Evolutionary conservation across 1,140 invertebrate species (phyloP), one percentile per base, ranked within the genome.

Genomic region (Eciton burchellii): DNA sequence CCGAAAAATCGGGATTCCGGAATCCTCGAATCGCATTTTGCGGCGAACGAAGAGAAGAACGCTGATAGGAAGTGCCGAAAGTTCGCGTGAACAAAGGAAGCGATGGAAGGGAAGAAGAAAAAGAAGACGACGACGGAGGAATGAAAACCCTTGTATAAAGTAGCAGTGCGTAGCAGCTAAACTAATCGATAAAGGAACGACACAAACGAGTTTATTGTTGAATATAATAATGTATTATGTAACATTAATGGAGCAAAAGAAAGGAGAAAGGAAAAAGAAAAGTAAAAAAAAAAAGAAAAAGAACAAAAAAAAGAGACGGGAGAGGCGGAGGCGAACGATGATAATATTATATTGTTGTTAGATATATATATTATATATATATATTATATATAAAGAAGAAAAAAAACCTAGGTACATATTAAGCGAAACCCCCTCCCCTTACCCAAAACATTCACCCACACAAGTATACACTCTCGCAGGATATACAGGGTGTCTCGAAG

Each of bases 301-400:
- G 35, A 76, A n/a, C n/a, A n/a, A n/a, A n/a, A n/a, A n/a, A n/a
- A n/a, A n/a, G n/a, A n/a, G n/a, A n/a, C n/a, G n/a, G n/a, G n/a
- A 12, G 24, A 85, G 57, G 47, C 65, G 74, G 76, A 82, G 81
- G 85, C 65, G 56, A 85, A 92, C 79, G 84, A 91, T 91, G 88
- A 93, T 93, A 89, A 91, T 92, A 93, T 86, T 91, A 91, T 92
- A 92, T 93, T 94, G 91, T 93, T 93, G 91, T 93, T 93, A 93
- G 91, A 92, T 92, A 90, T 91, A 91, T 92, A 92, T 91, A 90
- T 88, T n/a, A 90, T 86, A 87, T 84, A 88, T 84, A 89, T 90
- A 89, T 89, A 89, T 90, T 89, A 72, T 88, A 90, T 89, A 84
- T 89, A 91, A 91, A n/a, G n/a, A n/a, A 88, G 85, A 89, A 92